Evolutionary conservation across 2,797 vertebrate species (phyloP).

Genomic region (Sebastes elongatus): DNA sequence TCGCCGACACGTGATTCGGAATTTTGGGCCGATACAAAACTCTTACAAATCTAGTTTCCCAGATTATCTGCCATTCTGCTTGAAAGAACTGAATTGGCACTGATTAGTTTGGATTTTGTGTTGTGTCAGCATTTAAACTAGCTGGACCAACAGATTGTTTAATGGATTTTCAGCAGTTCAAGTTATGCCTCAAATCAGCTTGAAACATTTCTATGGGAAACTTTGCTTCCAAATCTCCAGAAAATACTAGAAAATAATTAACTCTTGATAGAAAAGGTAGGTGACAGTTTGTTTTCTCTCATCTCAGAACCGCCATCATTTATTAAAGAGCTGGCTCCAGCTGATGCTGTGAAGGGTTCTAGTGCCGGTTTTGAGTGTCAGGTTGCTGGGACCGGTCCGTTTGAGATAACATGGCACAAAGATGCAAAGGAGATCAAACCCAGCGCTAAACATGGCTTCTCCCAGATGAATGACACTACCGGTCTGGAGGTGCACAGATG

Average conservation of each 20-base stretch:
- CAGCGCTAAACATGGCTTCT: conserved; percentile 90
- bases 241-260: background rate
- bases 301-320: conserved; percentile 91
- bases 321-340: conserved; percentile 84
- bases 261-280: background rate
- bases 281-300: conserved; percentile 33
- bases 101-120: background rate
- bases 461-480: conserved; percentile 82
- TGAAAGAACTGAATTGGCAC: background rate
- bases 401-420: conserved; percentile 93
- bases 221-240: background rate
- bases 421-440: conserved; percentile 92
- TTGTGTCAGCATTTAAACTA: background rate
- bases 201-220: background rate
- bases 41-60: background rate
- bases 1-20: too few species aligned
- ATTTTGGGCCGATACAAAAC: too few species aligned
- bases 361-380: conserved; percentile 88
- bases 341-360: conserved; percentile 88
- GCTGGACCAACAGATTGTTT: background rate
- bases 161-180: background rate
- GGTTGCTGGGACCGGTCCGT: conserved; percentile 89
- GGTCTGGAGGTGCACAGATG: conserved; percentile 90
- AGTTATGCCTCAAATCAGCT: background rate
- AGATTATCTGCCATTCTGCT: background rate